These are phyloP conservation scores for Pandemis cinnamomeana DNA, from an alignment of 2,888 invertebrate genomes.

Conservation along the genomic window DNA sequence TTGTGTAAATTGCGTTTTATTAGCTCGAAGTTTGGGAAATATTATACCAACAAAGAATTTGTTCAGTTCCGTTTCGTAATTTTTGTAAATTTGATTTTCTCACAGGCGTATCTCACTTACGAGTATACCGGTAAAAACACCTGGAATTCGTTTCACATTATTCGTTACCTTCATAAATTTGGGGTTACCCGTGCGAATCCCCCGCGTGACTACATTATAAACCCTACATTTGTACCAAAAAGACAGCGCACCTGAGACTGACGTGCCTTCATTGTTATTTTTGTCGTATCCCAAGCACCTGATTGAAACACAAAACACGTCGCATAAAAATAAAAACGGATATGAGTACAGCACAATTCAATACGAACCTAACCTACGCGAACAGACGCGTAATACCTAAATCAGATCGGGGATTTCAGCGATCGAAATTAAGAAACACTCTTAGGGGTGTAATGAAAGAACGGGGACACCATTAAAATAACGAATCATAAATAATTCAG, in stretches of 20 bases:
- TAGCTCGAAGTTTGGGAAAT: conserved; percentile 1
- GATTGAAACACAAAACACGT: conserved; percentile 41
- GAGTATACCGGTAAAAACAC: conserved; percentile 19
- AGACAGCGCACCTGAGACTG: conserved; percentile 42
- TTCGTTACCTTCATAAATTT: conserved; percentile 40
- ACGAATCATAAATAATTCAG: conserved; percentile 82
- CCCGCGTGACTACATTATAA: conserved; percentile 41
- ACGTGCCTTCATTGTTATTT: conserved; percentile 42
- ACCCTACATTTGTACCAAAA: conserved; percentile 40
- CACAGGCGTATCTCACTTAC: not conserved
- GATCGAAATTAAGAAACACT: conserved; percentile 78
- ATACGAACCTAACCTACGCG: conserved; percentile 34
- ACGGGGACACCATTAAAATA: conserved; percentile 80
- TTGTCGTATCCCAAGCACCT: conserved; percentile 31
- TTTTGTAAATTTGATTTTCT: conserved; percentile 5
- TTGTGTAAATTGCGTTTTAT: conserved; percentile 6
- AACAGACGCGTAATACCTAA: conserved; percentile 20
- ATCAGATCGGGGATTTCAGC: conserved; percentile 57
- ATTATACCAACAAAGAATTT: not conserved
- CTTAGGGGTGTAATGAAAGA: conserved; percentile 74
- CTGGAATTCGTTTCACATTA: conserved; percentile 35
- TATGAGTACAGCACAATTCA: conserved; percentile 28
- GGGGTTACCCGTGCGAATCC: conserved; percentile 40
- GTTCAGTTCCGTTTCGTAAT: not conserved
- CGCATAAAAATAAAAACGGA: conserved; percentile 38